Conservation (phyloP, 2,888 invertebrate genomes). For the Plemyria rubiginata region DNA sequence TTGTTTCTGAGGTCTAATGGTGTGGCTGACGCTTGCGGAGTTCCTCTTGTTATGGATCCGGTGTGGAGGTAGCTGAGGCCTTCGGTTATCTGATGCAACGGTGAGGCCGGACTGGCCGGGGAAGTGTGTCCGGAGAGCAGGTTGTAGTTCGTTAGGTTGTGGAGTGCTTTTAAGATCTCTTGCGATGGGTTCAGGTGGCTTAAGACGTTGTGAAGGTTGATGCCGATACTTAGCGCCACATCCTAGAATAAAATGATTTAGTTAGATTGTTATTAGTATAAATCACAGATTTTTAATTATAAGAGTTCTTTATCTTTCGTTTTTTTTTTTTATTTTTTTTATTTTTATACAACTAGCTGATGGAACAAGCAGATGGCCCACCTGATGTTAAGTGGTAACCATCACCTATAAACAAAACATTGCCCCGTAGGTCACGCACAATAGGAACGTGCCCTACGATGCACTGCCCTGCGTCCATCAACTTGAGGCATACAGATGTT, state of each 20-base stretch:
- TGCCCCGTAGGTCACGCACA: too few relatives aligned
- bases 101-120: constrained; percentile 69
- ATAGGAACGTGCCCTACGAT: too few relatives aligned
- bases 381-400: too few relatives aligned
- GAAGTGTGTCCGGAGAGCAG: constrained; percentile 59
- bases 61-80: constrained; percentile 91
- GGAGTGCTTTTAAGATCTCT: constrained; percentile 62
- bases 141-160: constrained; percentile 62
- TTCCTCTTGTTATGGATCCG: constrained; percentile 88
- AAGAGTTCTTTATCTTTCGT: too few relatives aligned
- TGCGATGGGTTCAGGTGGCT: constrained; percentile 64
- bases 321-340: too few relatives aligned
- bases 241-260: constrained; percentile 55
- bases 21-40: constrained; percentile 85
- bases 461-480: too few relatives aligned
- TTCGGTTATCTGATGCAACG: constrained; percentile 87
- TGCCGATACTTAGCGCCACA: constrained; percentile 81
- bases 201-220: constrained; percentile 74
- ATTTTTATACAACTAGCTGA: too few relatives aligned
- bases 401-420: too few relatives aligned
- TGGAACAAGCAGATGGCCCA: too few relatives aligned
- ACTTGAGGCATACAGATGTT: too few relatives aligned
- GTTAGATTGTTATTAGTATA: background rate
- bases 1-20: constrained; percentile 83
- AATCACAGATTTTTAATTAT: too few relatives aligned